Percentiles rank a stretch among this genome's conserved stretches.
Conservation (phyloP, 2,113 vertebrate species). For the Leptosomus discolor region DNA sequence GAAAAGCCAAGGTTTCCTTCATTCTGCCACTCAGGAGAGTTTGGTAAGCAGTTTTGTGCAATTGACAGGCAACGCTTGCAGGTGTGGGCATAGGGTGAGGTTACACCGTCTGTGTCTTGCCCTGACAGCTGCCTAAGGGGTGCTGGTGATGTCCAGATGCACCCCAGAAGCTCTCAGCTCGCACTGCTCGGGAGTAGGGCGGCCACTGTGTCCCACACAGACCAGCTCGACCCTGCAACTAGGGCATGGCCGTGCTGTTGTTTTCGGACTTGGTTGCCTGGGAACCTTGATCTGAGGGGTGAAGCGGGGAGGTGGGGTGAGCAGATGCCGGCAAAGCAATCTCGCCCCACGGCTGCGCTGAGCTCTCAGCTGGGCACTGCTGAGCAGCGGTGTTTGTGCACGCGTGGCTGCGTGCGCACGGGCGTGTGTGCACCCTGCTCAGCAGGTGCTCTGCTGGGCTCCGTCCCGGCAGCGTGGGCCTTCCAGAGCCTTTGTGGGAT, state of each 20-base stretch:
- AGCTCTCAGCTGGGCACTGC: neutral
- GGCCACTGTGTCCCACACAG: no score
- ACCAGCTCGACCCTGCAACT: no score
- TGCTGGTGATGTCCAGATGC: no score
- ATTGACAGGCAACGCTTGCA: no score
- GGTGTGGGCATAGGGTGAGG: neutral
- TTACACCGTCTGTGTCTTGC: neutral
- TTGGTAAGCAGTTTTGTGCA: neutral
- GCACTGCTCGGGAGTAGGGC: no score
- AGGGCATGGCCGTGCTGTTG: rapidly evolving
- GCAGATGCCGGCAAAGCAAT: neutral
- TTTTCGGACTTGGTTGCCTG: neutral
- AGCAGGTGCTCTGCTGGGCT: neutral
- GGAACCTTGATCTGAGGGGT: neutral
- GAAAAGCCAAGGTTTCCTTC: neutral
- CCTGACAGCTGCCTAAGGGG: no score
- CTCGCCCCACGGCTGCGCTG: neutral
- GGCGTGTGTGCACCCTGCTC: neutral
- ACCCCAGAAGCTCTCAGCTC: neutral
- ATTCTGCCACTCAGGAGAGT: neutral
- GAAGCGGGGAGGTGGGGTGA: no score
- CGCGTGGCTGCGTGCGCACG: no score
- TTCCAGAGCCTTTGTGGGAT: neutral
- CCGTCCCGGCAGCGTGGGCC: no score
- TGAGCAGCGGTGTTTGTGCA: neutral